Evolutionary conservation across 2,888 invertebrate genomes (phyloP), one percentile per base, ranked within the genome.

Genomic region (Siphonodentalium dalli): DNA sequence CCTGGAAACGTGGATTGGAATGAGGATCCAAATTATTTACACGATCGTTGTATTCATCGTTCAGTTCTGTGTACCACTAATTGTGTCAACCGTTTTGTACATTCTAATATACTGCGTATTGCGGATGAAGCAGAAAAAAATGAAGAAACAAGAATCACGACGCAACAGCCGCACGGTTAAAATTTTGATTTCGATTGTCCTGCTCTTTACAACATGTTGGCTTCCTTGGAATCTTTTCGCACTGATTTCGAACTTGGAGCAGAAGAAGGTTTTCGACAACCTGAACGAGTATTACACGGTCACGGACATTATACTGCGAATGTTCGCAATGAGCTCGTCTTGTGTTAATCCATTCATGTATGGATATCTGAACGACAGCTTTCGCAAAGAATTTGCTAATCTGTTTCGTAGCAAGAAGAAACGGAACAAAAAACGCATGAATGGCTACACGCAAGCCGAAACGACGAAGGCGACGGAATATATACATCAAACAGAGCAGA

Each of bases 351-450:
- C 80, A 1, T 75, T 79, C 54, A 65, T 80, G 20, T 80, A 80
- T 61, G 79, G 79, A 38, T 80, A 79, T 79, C 69, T 79, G 9
- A 80, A 80, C 54, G 79, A 78, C 50, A 79, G 75, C 61, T 78
- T 79, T 57, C 63, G 77, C 13, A 75, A 74, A 54, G 80, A 78
- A 54, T 53, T 79, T 13, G 65, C 65, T 28, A 60, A 61, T 13
- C 54, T 73, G 53, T 61, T 72, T 4, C 60, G 64, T 20, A 28
- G 60, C 8, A 38, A 50, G n/a, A 54, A 61, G 21, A 60, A 58
- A 35, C 58, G 61, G 21, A 55, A 54, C 23, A 50, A 49, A 33
- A 24, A 37, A n/a, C 28, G n/a, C n/a, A n/a, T n/a, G n/a, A n/a
- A n/a, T n/a, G n/a, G n/a, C n/a, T 28, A 8, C 26, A 24, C 3